Base-by-base conservation (phyloP, 2,888 invertebrate genomes). In the Brachynemurus nebulosus region DNA sequence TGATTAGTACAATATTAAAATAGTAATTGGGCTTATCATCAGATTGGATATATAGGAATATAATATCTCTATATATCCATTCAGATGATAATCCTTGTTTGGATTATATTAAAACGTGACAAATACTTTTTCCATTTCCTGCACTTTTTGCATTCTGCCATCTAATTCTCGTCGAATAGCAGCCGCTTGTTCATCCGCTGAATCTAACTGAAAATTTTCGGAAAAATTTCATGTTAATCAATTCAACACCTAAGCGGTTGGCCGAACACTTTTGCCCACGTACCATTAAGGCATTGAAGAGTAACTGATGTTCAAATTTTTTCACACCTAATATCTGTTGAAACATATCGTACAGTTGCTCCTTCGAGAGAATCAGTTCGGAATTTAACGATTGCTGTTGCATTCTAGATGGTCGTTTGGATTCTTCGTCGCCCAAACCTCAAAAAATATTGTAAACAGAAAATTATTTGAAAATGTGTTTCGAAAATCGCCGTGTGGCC, bases 261-360 rank as follows among this genome's bases (percentile, higher is more conserved):
- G n/a, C 35, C 14, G 17, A 2, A 37, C 17, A 18, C 19, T 16
- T 3, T 17, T 20, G 19, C 36, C 40, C 44, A 52, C 62, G 63
- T 65, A 88, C 86, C 81, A 92, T 85, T 62, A 97, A 78, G 53
- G 97, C 96, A 72, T 98, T 99, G 71, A 92, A 99, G 48, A 98
- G 77, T 57, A 98, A 80, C 70, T 98, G 98, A 68, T 99, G 98
- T 67, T 99, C 98, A 65, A 98, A 99, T 67, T 99, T 99, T 72
- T 98, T 98, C 44, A 99, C 90, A 44, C 86, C 86, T 49, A 99
- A 72, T 54, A 99, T 95, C 68, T 96, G 96, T 67, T 99, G 98
- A 67, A 98, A 99, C 93, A 98, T 96, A 66, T 99, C 98, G 68
- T 95, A 99, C 9, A 99, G 78, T 64, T 99, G 98, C 62, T 99